Evolutionary conservation across 2,888 invertebrate genomes (phyloP).

Genomic region (Hirtodrosophila duncani): DNA sequence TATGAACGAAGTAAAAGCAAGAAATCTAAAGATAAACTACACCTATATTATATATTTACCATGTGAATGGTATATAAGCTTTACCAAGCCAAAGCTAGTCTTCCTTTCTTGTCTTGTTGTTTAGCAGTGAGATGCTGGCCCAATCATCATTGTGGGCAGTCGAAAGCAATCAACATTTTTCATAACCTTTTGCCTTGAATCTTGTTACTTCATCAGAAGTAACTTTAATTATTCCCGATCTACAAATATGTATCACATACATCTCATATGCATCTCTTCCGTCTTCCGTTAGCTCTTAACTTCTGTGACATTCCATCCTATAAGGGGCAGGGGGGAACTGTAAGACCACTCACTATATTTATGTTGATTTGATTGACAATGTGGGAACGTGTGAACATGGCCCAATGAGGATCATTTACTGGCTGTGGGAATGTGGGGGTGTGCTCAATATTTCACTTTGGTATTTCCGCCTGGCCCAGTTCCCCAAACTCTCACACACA

Average conservation of each 20-base stretch:
- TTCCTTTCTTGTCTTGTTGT: too few relatives aligned
- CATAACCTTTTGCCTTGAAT: background rate
- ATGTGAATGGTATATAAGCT: too few relatives aligned
- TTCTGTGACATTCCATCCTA: slow-evolving; percentile 50
- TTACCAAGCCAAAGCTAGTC: too few relatives aligned
- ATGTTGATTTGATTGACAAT: slow-evolving; percentile 36
- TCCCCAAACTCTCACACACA: slow-evolving; percentile 16
- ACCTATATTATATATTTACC: too few relatives aligned
- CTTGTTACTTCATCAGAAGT: background rate
- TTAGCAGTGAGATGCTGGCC: too few relatives aligned
- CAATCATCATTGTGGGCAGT: too few relatives aligned
- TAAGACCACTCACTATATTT: slow-evolving; percentile 24
- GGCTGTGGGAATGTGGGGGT: background rate
- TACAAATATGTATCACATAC: too few relatives aligned
- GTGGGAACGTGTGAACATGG: slow-evolving; percentile 1
- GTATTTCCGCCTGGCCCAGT: slow-evolving; percentile 60
- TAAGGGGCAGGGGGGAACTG: slow-evolving; percentile 1
- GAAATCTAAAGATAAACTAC: too few relatives aligned
- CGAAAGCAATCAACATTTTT: too few relatives aligned
- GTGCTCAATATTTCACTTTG: slow-evolving; percentile 33
- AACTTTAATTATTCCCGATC: slow-evolving; percentile 3
- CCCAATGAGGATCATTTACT: background rate
- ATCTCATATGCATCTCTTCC: too few relatives aligned
- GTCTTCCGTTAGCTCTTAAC: slow-evolving; percentile 36
- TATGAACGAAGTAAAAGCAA: too few relatives aligned